Conservation (phyloP, 53 echinoderm and acorn worm genomes). For the Arbacia lixula region DNA sequence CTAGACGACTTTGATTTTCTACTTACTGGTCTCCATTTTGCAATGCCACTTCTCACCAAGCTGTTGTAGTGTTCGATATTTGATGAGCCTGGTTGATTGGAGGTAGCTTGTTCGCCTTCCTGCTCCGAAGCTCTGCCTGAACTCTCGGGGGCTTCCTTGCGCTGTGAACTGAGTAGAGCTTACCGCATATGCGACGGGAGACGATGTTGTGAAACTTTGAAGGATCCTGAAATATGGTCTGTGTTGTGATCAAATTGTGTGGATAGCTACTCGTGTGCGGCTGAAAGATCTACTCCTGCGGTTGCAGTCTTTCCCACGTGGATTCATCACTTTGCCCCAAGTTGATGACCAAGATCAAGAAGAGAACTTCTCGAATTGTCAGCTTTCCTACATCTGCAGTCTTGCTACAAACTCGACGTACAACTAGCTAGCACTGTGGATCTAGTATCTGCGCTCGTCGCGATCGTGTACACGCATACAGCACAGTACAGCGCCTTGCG, state of each 20-base stretch:
- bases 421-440: neutral
- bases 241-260: slow-evolving; percentile 59
- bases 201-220: neutral
- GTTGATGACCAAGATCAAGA: neutral
- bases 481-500: too few species aligned
- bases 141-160: neutral
- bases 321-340: slow-evolving; percentile 58
- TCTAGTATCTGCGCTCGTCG: too few species aligned
- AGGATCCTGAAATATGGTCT: neutral
- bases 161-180: neutral
- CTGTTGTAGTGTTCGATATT: too few species aligned
- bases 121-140: too few species aligned
- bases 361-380: too few species aligned
- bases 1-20: too few species aligned
- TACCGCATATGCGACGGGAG: too few species aligned
- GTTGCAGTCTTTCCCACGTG: slow-evolving; percentile 62
- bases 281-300: slow-evolving; percentile 83
- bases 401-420: neutral
- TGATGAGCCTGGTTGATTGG: too few species aligned
- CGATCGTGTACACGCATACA: too few species aligned
- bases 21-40: too few species aligned
- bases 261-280: slow-evolving; percentile 80
- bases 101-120: too few species aligned
- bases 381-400: neutral
- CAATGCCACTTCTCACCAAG: too few species aligned